Evolutionary conservation across 2,888 invertebrate species (phyloP), one percentile per base, ranked within the genome.

Genomic region (Xestia xanthographa): DNA sequence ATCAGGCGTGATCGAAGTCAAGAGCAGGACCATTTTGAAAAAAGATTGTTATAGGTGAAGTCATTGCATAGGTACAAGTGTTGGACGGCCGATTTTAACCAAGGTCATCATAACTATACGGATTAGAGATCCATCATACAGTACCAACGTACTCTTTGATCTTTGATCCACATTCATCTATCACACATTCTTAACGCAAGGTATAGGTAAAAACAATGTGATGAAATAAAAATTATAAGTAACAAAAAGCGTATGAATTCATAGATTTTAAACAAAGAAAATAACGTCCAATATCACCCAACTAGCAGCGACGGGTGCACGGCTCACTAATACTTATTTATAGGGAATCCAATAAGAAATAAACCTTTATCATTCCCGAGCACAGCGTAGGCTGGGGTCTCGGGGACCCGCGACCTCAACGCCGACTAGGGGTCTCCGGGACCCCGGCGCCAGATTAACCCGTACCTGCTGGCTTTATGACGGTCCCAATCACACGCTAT

Each of bases 401-500:
- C n/a, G 34, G 68, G 58, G 66, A 26, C 56, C 63, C 14, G 66
- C 75, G 43, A 34, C 50, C 66, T 68, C 17, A 29, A 29, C 29
- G 29, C 58, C 58, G 41, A 17, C 63, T 63, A n/a, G 62, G 56
- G 58, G 58, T 41, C 58, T 38, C 71, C n/a, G 45, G 53, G 14
- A 63, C 63, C 62, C 56, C 68, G 41, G 60, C 26, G 58, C 63
- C 67, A 66, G 72, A 83, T 86, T 85, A 77, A 77, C 77, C 77
- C 85, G 62, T 78, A 83, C 80, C 85, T 86, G 86, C 56, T 74
- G 72, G 71, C 53, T 86, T 85, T 85, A 85, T 70, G 85, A 86
- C 78, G 85, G 84, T 81, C 81, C 63, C 86, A 84, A 84, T 79
- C 86, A 69, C 78, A 84, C 72, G 70, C 75, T 76, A 81, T 75